Conservation (phyloP, 2,888 invertebrate species). For the Epinotia demarniana region DNA sequence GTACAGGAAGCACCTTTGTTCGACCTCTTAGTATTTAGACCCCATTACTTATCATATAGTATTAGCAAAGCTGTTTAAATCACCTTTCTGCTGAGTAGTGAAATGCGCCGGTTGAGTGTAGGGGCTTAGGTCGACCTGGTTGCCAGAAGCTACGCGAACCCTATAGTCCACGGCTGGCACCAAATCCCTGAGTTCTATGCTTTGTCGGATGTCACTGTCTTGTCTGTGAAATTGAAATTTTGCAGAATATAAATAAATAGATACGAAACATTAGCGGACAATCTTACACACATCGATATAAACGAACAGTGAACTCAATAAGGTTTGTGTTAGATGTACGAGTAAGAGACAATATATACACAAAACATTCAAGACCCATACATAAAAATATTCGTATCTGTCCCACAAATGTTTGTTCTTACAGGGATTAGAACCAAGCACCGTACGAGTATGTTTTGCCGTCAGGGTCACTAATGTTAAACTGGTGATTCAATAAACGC, state of each 20-base stretch:
- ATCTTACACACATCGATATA: too few species aligned
- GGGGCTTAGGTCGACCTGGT: conserved; percentile 76
- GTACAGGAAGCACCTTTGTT: not conserved
- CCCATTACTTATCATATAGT: not conserved
- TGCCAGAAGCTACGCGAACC: conserved; percentile 74
- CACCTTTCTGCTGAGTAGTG: conserved; percentile 80
- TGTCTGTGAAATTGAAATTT: conserved; percentile 60
- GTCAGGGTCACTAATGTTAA: not conserved
- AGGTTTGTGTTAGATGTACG: too few species aligned
- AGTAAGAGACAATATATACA: not conserved
- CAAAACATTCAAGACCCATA: not conserved
- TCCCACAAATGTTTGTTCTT: not conserved
- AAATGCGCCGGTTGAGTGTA: conserved; percentile 76
- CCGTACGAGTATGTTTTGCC: not conserved
- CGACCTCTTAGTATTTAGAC: not conserved
- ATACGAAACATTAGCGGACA: not conserved
- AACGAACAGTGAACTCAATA: too few species aligned
- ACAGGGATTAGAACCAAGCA: not conserved
- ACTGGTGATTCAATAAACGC: not conserved
- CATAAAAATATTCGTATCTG: not conserved
- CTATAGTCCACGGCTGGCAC: conserved; percentile 76
- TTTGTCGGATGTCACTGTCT: conserved; percentile 70
- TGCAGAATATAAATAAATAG: not conserved
- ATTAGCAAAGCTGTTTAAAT: not conserved
- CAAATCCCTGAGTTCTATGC: conserved; percentile 70